phyloP scores from a whole-genome alignment of 1,140 invertebrate genomes.

The Orchesella cincta region DNA sequence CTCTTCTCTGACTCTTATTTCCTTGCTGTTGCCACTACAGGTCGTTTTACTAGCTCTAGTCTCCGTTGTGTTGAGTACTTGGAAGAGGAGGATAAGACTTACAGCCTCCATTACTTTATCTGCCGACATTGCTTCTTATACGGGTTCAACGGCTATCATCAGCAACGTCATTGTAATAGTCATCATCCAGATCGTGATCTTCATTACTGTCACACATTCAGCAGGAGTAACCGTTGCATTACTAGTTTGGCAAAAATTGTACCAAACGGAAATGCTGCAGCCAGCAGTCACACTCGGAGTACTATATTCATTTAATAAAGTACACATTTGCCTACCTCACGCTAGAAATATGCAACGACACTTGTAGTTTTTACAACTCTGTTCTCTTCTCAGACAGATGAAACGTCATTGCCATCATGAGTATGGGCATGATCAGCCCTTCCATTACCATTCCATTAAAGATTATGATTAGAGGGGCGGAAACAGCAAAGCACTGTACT shows the following conservation, averaged over 20 bases:
- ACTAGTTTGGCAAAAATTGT: no score
- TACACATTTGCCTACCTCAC: no score
- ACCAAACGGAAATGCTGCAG: no score
- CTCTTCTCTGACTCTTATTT: neutral
- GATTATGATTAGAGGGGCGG: neutral
- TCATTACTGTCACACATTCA: neutral
- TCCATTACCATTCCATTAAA: neutral
- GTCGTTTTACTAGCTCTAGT: neutral
- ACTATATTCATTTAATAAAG: no score
- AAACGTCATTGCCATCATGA: neutral
- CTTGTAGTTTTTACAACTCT: no score
- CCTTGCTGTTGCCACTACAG: neutral
- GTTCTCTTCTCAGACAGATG: no score
- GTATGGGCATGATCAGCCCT: neutral
- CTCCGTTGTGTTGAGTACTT: neutral
- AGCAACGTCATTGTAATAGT: neutral
- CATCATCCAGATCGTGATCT: neutral
- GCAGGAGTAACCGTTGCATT: neutral
- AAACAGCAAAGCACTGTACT: neutral
- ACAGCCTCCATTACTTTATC: neutral
- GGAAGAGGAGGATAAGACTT: neutral
- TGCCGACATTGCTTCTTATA: neutral
- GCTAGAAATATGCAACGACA: no score
- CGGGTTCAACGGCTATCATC: neutral
- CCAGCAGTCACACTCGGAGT: no score